phyloP scores from a whole-genome alignment of 1,140 invertebrate genomes.

The Neuroterus valhalla region DNA sequence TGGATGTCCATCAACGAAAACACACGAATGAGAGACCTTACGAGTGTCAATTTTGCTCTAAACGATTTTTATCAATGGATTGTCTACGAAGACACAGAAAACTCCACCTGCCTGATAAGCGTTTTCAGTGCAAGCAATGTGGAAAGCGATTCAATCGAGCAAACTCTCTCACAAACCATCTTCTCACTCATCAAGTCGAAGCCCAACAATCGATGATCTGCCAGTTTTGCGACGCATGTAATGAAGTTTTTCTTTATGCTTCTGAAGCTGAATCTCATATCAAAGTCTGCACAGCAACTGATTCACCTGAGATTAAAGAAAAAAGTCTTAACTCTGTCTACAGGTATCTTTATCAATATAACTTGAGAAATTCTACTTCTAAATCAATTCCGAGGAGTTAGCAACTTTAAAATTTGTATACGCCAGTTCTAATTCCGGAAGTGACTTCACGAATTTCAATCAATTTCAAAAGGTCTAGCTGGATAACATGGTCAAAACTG shows the following conservation, averaged over 20 bases:
- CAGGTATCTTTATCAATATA: no score
- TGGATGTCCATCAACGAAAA: conserved; percentile 35
- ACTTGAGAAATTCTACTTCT: no score
- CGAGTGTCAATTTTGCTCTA: conserved; percentile 43
- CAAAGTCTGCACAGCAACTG: not conserved
- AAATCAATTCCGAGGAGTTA: no score
- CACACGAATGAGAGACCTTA: conserved; percentile 47
- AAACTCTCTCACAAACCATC: conserved; percentile 41
- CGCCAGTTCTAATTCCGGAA: no score
- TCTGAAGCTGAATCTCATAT: conserved; percentile 1
- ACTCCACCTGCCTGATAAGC: conserved; percentile 45
- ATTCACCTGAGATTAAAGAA: not conserved
- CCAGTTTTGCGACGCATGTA: conserved; percentile 16
- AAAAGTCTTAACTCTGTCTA: not conserved
- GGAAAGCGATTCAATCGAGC: conserved; percentile 43
- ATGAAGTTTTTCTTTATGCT: conserved; percentile 17
- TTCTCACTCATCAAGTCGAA: conserved; percentile 25
- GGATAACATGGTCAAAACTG: no score
- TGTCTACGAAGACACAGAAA: conserved; percentile 44
- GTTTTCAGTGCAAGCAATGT: conserved; percentile 47
- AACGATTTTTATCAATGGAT: conserved; percentile 37
- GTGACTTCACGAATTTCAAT: no score
- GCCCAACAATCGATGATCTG: not conserved
- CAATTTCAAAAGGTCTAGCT: no score
- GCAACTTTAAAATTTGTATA: no score